Base-by-base conservation (phyloP, 2,888 invertebrate species). In the Pecten maximus region DNA sequence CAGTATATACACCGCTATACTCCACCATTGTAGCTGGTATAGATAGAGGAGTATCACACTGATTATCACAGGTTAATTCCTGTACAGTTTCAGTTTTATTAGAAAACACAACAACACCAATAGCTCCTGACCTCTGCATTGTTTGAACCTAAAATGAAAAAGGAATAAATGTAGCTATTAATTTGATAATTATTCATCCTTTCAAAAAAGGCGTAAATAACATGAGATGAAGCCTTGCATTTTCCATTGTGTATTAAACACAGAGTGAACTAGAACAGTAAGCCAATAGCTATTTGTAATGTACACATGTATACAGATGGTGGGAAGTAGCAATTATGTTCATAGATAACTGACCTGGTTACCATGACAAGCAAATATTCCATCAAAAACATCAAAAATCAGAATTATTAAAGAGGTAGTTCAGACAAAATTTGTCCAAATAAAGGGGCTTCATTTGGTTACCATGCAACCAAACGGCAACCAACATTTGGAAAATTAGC, bases 1-100 rank as follows among this genome's bases (percentile, higher is more conserved):
- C 88, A 39, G 86, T 35, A 44, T 92, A 87, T 23, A 87, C 28
- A n/a, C 48, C 87, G 40, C 89, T 89, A 48, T 91, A 92, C 35
- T 94, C 93, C 19, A 95, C 90, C 90, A 93, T 94, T 39, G 93
- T 93, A 16, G 93, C 93, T n/a, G 95, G 95, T 40, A 95, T 95
- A 48, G 88, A 44, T 0, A 94, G 88, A 28, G 91, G 92, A 28
- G 23, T 87, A 12, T 19, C 40, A 91, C 95, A 95, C 44, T 94
- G 93, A 44, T 91, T 60, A 23, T 92, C 88, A 91, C 95, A 95
- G 88, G 92, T 94, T 92, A 95, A 94, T 88, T 95, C 95, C 48
- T 90, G 90, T 23, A 94, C 54, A 23, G 90, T 44, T 54, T 91
- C 88, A n/a, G 89, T 87, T 54, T 87, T 40, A n/a, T 89, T 89